Conservation (phyloP, 2,888 invertebrate genomes). For the Gastracanthus pulcherrimus region DNA sequence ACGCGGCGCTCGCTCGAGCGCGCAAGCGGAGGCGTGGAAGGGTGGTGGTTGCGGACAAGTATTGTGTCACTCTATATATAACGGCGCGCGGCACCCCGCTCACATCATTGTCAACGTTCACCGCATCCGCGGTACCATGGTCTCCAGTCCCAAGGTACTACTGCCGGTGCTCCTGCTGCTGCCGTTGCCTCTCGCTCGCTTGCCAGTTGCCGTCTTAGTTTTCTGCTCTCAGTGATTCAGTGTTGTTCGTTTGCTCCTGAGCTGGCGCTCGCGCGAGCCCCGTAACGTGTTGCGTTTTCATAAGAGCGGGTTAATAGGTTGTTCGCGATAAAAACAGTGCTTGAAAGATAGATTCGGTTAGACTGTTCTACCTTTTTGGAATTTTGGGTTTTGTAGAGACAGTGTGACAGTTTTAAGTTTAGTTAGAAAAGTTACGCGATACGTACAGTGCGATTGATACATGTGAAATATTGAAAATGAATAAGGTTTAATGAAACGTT, state of each 20-base stretch:
- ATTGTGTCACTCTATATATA: slow-evolving; percentile 77
- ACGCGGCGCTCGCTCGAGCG: slow-evolving; percentile 38
- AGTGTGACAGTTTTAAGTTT: background rate
- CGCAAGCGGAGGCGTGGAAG: slow-evolving; percentile 23
- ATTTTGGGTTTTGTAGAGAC: background rate
- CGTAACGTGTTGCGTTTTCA: background rate
- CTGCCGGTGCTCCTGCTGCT: slow-evolving; percentile 58
- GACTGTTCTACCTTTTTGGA: background rate
- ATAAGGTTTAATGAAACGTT: slow-evolving; percentile 19
- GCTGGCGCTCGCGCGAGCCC: slow-evolving; percentile 56
- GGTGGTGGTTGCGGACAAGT: slow-evolving; percentile 56
- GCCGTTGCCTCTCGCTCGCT: slow-evolving; percentile 30
- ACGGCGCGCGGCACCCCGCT: slow-evolving; percentile 70
- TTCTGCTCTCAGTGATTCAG: slow-evolving; percentile 62
- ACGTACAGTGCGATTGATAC: background rate
- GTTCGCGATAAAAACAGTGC: background rate
- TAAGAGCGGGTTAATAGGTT: background rate
- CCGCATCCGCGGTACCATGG: slow-evolving; percentile 77
- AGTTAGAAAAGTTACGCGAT: background rate
- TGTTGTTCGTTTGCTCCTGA: slow-evolving; percentile 56
- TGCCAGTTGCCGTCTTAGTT: background rate
- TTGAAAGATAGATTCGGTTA: background rate
- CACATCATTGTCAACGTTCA: slow-evolving; percentile 76
- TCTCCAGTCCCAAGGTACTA: slow-evolving; percentile 75
- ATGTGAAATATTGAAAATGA: slow-evolving; percentile 20